Percentiles rank a stretch among this genome's conserved stretches.
Conservation (phyloP, 2,888 invertebrate species). For the Pandemis cinnamomeana region DNA sequence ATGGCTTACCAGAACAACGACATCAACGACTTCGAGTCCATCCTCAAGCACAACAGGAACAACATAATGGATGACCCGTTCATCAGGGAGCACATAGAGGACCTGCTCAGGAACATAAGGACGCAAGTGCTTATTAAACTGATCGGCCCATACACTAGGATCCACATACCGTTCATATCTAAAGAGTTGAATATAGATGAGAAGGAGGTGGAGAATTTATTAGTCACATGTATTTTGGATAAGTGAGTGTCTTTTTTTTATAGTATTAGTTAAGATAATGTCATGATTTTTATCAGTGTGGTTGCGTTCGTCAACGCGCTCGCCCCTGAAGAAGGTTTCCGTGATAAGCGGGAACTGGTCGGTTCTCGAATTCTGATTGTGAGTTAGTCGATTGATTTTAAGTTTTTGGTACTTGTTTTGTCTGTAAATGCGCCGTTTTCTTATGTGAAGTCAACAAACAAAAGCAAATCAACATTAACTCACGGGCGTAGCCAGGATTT, state of each 20-base stretch:
- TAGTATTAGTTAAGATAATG: too few species aligned
- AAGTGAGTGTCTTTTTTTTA: conserved; percentile 87
- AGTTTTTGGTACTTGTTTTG: too few species aligned
- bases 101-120: conserved; percentile 96
- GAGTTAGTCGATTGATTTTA: too few species aligned
- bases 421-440: too few species aligned
- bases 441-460: too few species aligned
- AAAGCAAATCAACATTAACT: too few species aligned
- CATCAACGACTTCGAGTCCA: conserved; percentile 98
- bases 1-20: conserved; percentile 99
- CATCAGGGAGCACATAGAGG: conserved; percentile 99
- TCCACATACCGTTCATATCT: conserved; percentile 99
- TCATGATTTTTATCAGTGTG: too few species aligned
- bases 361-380: too few species aligned
- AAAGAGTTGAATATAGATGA: conserved; percentile 97
- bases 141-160: conserved; percentile 98
- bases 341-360: too few species aligned
- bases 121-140: conserved; percentile 98
- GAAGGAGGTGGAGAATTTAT: conserved; percentile 96
- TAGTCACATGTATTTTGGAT: conserved; percentile 99
- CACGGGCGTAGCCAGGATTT: too few species aligned
- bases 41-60: conserved; percentile 93
- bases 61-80: conserved; percentile 99
- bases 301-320: too few species aligned
- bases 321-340: too few species aligned